These are phyloP conservation scores for Syrmaticus mikado DNA, from an alignment of 2,113 vertebrate genomes.

Conservation along the genomic window DNA sequence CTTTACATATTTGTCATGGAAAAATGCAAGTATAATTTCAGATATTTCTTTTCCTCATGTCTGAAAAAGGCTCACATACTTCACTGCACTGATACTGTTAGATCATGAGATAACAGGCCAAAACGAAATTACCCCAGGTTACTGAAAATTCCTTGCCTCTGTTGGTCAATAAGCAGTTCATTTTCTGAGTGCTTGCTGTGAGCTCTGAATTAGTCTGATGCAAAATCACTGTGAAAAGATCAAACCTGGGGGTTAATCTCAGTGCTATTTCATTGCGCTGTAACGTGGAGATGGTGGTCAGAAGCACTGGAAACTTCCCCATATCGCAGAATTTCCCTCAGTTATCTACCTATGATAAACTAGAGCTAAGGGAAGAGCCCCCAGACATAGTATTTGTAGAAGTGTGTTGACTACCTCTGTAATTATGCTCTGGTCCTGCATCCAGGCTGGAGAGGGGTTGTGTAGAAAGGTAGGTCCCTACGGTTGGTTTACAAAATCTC, in stretches of 20 bases:
- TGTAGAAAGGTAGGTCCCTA: background rate
- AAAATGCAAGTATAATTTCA: background rate
- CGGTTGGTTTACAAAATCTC: background rate
- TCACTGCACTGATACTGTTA: background rate
- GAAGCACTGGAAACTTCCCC: background rate
- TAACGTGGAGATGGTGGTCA: background rate
- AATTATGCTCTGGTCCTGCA: background rate
- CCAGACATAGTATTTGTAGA: background rate
- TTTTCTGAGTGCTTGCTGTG: background rate
- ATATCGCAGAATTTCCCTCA: background rate
- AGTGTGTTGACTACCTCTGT: background rate
- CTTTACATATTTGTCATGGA: background rate
- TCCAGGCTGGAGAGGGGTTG: background rate
- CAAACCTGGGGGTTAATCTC: background rate
- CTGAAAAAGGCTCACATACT: background rate
- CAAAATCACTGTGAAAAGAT: background rate
- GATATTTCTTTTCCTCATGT: background rate
- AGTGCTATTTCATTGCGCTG: background rate
- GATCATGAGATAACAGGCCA: background rate
- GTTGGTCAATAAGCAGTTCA: background rate
- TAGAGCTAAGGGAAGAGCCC: background rate
- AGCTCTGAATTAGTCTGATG: background rate
- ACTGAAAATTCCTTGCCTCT: background rate
- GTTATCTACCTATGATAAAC: background rate
- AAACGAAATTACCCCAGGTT: background rate